Evolutionary conservation across 1,140 invertebrate genomes (phyloP).

Genomic region (Drosophila teissieri): DNA sequence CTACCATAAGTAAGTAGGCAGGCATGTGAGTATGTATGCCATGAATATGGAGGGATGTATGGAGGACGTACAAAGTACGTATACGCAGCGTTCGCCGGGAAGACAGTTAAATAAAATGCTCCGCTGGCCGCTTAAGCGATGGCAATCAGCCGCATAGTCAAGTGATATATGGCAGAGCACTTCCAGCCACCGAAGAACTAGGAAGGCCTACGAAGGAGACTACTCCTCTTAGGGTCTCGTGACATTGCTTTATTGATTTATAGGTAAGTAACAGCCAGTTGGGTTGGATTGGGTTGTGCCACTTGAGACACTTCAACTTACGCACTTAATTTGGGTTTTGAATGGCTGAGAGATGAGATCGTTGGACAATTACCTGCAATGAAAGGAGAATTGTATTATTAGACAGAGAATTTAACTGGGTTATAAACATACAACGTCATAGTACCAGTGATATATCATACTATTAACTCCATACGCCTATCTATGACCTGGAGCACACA

Average conservation of each 20-base stretch:
- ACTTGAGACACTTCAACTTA: slow-evolving; percentile 40
- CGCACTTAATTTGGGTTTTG: slow-evolving; percentile 18
- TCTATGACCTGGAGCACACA: slow-evolving; percentile 36
- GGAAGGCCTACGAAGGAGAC: slow-evolving; percentile 9
- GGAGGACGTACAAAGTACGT: slow-evolving; percentile 19
- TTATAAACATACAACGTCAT: neutral
- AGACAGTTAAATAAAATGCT: slow-evolving; percentile 72
- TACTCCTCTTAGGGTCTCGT: slow-evolving; percentile 13
- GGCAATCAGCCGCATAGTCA: slow-evolving; percentile 76
- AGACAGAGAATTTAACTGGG: neutral
- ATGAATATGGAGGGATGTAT: slow-evolving; percentile 11
- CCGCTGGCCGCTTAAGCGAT: slow-evolving; percentile 67
- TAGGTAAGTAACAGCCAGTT: slow-evolving; percentile 35
- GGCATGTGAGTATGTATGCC: neutral
- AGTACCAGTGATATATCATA: slow-evolving; percentile 7
- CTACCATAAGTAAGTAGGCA: slow-evolving; percentile 24
- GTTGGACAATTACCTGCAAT: slow-evolving; percentile 40
- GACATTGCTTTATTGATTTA: slow-evolving; percentile 79
- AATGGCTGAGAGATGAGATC: neutral
- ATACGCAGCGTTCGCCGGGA: slow-evolving; percentile 12
- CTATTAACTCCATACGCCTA: slow-evolving; percentile 53
- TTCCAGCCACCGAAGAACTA: slow-evolving; percentile 12
- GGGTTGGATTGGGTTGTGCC: neutral
- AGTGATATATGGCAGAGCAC: slow-evolving; percentile 37
- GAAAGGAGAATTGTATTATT: neutral